Conservation (phyloP, 2,888 invertebrate species). For the Bellardia pandia region DNA sequence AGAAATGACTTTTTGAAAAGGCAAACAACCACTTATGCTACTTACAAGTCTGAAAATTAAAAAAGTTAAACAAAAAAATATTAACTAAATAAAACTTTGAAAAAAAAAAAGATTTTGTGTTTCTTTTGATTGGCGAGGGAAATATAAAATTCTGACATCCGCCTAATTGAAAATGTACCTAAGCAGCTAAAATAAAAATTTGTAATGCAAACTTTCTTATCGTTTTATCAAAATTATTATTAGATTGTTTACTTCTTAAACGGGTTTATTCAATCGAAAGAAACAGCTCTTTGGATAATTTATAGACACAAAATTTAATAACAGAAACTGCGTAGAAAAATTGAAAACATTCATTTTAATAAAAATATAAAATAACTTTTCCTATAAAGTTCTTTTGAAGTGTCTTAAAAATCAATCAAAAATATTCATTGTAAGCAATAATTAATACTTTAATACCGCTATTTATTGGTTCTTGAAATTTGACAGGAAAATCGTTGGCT, state of each 20-base stretch:
- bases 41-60: conserved; percentile 62
- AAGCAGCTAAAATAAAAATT: no score
- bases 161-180: no score
- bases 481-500: not conserved
- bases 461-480: not conserved
- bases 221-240: no score
- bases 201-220: no score
- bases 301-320: no score
- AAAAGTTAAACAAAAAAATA: conserved; percentile 33
- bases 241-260: no score
- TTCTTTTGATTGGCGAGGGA: not conserved
- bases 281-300: no score
- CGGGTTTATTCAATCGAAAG: no score
- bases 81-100: conserved; percentile 5
- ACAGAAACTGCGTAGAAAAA: no score
- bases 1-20: not conserved
- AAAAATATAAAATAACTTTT: no score
- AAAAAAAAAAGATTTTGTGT: not conserved
- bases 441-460: conserved; percentile 8
- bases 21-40: conserved; percentile 30
- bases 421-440: not conserved
- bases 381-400: not conserved
- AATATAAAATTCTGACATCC: not conserved
- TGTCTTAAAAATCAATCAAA: not conserved
- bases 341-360: no score